Conservation (phyloP, 2,797 vertebrate genomes). For the Leptodactylus fallax region DNA sequence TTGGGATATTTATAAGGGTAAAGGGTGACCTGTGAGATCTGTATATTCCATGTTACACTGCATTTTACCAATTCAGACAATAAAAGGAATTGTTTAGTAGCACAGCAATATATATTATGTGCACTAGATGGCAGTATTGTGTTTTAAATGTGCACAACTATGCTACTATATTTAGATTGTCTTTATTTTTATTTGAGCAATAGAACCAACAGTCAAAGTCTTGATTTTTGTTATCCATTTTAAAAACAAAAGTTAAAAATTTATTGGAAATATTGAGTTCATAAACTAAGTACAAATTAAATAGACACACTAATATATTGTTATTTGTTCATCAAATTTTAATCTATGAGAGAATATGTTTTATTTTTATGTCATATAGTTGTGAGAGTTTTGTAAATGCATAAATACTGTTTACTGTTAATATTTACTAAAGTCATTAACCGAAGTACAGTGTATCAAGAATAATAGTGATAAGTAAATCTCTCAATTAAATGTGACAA, state of each 20-base stretch:
- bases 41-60: not conserved
- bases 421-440: not conserved
- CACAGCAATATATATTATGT: not conserved
- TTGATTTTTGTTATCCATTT: not conserved
- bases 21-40: no score
- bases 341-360: not conserved
- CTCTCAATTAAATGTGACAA: no score
- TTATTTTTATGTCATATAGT: not conserved
- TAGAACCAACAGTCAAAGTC: not conserved
- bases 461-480: no score
- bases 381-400: no score
- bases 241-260: not conserved
- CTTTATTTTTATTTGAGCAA: not conserved
- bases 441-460: not conserved
- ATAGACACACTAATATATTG: not conserved
- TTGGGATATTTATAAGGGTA: no score
- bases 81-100: not conserved
- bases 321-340: not conserved
- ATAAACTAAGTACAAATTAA: not conserved
- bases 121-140: slow-evolving; percentile 40
- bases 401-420: no score
- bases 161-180: no score
- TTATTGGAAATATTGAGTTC: not conserved
- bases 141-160: not conserved
- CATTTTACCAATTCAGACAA: not conserved